Evolutionary conservation across 1,140 invertebrate species (phyloP), one percentile per base, ranked within the genome.

Genomic region (Sinella curviseta): DNA sequence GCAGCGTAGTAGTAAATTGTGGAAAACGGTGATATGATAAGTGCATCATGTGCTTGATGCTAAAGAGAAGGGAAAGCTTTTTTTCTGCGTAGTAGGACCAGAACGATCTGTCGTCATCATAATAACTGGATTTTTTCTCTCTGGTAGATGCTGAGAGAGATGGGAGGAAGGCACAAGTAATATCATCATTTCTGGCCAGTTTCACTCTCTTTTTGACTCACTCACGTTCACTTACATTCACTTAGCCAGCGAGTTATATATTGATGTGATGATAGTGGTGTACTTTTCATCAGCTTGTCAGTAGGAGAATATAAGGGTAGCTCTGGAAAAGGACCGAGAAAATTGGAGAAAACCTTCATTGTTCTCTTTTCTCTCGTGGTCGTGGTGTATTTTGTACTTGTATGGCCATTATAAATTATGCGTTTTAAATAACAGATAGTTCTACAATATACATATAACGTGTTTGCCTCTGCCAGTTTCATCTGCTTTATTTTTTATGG

Each of bases 241-340:
- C 20, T 20, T 48, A 48, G 8, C 20, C 39, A 20, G 8, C 39
- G 20, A 48, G 39, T 48, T 60, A n/a, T n/a, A n/a, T 70, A 70
- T 70, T 33, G 65, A 70, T 70, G 65, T 31, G 31, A 65, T 70
- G 65, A 70, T n/a, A 24, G 2, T 31, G 31, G 3, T 16, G 26
- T 30, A 70, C 26, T 70, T 70, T 70, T 70, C 65, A 70, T 70
- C 65, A 70, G 24, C 65, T 70, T 70, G 65, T 70, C 65, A 70
- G 31, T n/a, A n/a, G 31, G 3, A 70, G 26, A 33, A 70, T 33
- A 70, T 2, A 30, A 70, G 39, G 20, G 39, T 48, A 20, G 39
- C 39, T 48, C 8, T 48, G 39, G 20, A 48, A 48, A 12, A 48
- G n/a, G n/a, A n/a, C n/a, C n/a, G n/a, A n/a, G n/a, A 48, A 48